Conservation (phyloP, 1,140 invertebrate species). For the Drosophila pruinosa region DNA sequence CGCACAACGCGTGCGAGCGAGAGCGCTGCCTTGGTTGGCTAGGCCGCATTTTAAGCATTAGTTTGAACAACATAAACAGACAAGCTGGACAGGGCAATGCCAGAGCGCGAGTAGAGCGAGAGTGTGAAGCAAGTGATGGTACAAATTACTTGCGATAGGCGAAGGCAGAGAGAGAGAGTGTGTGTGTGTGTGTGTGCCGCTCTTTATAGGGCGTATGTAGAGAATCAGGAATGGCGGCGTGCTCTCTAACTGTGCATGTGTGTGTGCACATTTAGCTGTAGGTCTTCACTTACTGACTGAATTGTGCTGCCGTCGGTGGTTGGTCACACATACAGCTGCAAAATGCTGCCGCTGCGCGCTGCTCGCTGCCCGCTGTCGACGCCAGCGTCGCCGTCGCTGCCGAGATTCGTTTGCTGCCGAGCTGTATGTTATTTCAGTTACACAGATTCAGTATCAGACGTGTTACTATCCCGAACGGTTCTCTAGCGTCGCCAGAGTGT, state of each 20-base stretch:
- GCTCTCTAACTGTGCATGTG: slow-evolving; percentile 14
- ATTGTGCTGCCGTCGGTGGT: slow-evolving; percentile 60
- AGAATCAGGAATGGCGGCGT: slow-evolving; percentile 72
- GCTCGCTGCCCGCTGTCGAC: slow-evolving; percentile 12
- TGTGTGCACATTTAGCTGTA: slow-evolving; percentile 39
- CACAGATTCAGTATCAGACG: slow-evolving; percentile 83
- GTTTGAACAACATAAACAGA: slow-evolving; percentile 78
- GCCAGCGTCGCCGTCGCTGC: slow-evolving; percentile 29
- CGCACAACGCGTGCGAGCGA: slow-evolving; percentile 12
- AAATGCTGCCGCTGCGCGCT: slow-evolving; percentile 29
- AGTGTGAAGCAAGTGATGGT: slow-evolving; percentile 7
- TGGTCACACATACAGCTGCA: slow-evolving; percentile 53
- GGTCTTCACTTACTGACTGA: slow-evolving; percentile 78
- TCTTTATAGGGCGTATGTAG: slow-evolving; percentile 30
- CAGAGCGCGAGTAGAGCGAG: neutral
- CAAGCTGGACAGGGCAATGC: neutral
- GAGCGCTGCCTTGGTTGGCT: slow-evolving; percentile 22
- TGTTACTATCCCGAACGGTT: slow-evolving; percentile 82
- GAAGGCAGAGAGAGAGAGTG: slow-evolving; percentile 26
- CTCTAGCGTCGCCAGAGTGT: slow-evolving; percentile 43
- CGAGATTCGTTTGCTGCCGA: slow-evolving; percentile 48
- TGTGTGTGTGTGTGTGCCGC: too few relatives aligned
- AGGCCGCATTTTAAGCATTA: slow-evolving; percentile 80
- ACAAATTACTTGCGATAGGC: slow-evolving; percentile 44
- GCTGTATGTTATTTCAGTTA: slow-evolving; percentile 82